Percentiles rank a stretch among this genome's conserved stretches.
Evolutionary conservation across 2,888 invertebrate genomes (phyloP).

Genomic region (Chironomus riparius): DNA sequence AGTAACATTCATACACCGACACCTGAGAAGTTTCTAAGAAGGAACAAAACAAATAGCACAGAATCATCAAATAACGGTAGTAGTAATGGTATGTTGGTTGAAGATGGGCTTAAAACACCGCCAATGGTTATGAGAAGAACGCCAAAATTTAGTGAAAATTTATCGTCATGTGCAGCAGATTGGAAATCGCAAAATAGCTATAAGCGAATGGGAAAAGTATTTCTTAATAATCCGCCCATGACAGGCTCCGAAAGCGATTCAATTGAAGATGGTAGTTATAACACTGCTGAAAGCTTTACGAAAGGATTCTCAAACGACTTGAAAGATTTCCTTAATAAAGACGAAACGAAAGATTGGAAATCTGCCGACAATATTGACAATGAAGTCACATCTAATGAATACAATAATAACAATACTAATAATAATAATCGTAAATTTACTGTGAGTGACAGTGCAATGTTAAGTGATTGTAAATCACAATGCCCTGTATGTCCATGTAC

Average conservation of each 20-base stretch:
- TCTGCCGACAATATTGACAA: constrained; percentile 50
- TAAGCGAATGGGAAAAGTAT: constrained; percentile 46
- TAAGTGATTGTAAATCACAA: constrained; percentile 34
- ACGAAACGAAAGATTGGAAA: constrained; percentile 42
- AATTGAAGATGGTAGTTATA: constrained; percentile 45
- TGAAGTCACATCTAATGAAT: constrained; percentile 31
- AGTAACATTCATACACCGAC: constrained; percentile 30
- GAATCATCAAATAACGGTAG: background rate
- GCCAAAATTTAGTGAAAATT: constrained; percentile 54
- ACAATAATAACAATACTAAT: constrained; percentile 32
- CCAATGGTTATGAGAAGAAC: constrained; percentile 55
- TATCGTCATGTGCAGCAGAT: constrained; percentile 58
- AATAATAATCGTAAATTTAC: constrained; percentile 34
- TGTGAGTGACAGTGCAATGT: constrained; percentile 41
- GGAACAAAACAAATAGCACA: too few species aligned
- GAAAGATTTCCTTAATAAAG: constrained; percentile 30
- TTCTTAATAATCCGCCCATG: constrained; percentile 41
- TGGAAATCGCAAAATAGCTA: constrained; percentile 49
- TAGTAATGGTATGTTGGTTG: constrained; percentile 14
- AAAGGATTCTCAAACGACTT: constrained; percentile 34
- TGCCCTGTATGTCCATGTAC: constrained; percentile 39
- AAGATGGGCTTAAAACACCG: constrained; percentile 45
- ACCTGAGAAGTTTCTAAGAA: background rate
- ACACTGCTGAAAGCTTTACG: constrained; percentile 43
- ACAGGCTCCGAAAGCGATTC: constrained; percentile 33